Evolutionary conservation across 2,113 vertebrate genomes (phyloP).

Genomic region (Zosterops japonicus): DNA sequence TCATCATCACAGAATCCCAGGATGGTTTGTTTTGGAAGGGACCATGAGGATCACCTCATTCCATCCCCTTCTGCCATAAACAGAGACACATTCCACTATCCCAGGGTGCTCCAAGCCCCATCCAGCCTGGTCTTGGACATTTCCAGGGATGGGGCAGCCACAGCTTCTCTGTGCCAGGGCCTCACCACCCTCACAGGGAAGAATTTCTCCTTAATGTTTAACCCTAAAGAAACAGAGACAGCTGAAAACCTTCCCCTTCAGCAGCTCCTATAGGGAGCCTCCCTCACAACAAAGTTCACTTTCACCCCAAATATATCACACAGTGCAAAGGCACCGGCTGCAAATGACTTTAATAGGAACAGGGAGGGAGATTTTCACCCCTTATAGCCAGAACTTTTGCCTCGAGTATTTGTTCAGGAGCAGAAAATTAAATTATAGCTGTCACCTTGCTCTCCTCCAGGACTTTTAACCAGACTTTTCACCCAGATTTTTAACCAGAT

Average conservation of each 20-base stretch:
- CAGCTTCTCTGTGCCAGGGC: neutral
- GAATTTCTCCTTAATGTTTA: neutral
- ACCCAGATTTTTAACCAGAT: neutral
- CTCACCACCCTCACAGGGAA: neutral
- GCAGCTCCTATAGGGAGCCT: neutral
- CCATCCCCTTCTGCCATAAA: neutral
- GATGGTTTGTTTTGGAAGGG: neutral
- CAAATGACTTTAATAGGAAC: neutral
- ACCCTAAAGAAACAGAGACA: neutral
- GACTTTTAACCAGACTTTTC: no score
- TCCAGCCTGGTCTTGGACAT: neutral
- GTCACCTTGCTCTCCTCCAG: neutral
- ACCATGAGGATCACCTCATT: neutral
- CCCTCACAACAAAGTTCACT: neutral
- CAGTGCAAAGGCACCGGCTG: neutral
- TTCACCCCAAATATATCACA: neutral
- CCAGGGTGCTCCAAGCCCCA: rapidly evolving
- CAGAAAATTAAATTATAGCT: neutral
- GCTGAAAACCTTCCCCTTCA: neutral
- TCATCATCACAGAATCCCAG: neutral
- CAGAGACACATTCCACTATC: neutral
- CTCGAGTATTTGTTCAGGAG: neutral
- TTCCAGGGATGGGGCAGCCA: neutral
- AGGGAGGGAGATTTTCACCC: neutral
- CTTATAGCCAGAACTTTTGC: no score